These are phyloP conservation scores for Liopterus haemorrhoidalis DNA, from an alignment of 2,888 invertebrate genomes.

Conservation along the genomic window DNA sequence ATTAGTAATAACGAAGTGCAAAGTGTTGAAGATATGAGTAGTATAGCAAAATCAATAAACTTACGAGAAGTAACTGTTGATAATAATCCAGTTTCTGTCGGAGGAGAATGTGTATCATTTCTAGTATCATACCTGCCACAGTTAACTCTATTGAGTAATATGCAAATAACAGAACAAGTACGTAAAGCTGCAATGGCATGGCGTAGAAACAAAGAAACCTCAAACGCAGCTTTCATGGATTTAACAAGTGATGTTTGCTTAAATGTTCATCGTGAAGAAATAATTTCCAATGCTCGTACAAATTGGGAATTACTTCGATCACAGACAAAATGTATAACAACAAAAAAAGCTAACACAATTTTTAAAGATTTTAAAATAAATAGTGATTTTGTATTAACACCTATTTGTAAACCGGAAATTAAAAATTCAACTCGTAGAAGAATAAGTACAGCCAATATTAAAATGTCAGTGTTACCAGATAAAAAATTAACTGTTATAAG, in stretches of 20 bases:
- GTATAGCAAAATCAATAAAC: conserved; percentile 69
- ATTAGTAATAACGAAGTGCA: conserved; percentile 75
- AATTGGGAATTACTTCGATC: conserved; percentile 77
- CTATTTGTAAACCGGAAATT: conserved; percentile 38
- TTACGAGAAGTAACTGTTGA: conserved; percentile 81
- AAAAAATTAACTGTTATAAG: conserved; percentile 51
- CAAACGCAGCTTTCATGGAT: conserved; percentile 61
- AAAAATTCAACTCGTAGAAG: conserved; percentile 26
- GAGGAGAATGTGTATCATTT: conserved; percentile 77
- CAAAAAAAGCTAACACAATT: conserved; percentile 39
- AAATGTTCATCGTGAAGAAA: conserved; percentile 68
- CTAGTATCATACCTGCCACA: conserved; percentile 74
- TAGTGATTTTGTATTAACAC: conserved; percentile 43
- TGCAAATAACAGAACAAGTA: conserved; percentile 75
- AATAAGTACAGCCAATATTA: conserved; percentile 21
- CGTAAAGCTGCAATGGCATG: conserved; percentile 73
- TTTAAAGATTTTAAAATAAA: conserved; percentile 42
- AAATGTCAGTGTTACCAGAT: conserved; percentile 48
- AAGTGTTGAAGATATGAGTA: conserved; percentile 81
- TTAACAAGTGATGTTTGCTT: conserved; percentile 53
- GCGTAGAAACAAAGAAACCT: conserved; percentile 70
- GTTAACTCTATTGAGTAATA: conserved; percentile 65
- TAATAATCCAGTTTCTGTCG: conserved; percentile 74
- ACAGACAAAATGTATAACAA: conserved; percentile 53
- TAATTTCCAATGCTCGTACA: conserved; percentile 79